These are phyloP conservation scores for Stichopus horrens DNA, from an alignment of 53 echinoderm and acorn worm species.

Conservation along the genomic window DNA sequence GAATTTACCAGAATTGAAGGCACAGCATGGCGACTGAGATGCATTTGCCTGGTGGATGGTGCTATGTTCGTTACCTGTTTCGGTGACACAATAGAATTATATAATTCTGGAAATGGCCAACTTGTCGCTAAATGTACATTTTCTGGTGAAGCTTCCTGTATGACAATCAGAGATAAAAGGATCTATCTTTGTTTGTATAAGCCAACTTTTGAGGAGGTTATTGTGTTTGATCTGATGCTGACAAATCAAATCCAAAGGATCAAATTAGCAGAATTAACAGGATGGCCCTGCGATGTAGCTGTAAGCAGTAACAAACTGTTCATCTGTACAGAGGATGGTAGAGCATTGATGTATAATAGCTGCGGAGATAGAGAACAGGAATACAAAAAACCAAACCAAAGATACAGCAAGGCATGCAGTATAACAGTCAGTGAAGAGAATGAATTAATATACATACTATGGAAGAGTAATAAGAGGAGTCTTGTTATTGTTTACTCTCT, in stretches of 20 bases:
- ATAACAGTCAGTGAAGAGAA: constrained; percentile 4
- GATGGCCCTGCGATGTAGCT: not conserved
- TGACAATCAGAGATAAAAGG: not conserved
- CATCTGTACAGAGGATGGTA: not conserved
- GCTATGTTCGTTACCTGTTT: not conserved
- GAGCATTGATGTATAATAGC: not conserved
- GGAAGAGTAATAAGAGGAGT: not conserved
- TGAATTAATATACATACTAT: not conserved
- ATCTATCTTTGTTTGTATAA: not conserved
- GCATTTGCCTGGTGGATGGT: not conserved
- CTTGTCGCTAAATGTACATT: not conserved
- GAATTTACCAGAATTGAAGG: not conserved
- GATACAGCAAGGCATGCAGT: not conserved
- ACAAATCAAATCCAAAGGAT: not conserved
- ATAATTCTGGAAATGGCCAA: not conserved
- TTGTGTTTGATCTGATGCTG: not conserved
- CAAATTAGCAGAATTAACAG: not conserved
- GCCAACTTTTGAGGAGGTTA: not conserved
- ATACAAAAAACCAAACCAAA: not conserved
- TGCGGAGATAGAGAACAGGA: not conserved
- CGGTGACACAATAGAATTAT: not conserved
- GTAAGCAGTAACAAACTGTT: not conserved
- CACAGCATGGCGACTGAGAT: not conserved
- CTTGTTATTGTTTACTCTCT: not conserved
- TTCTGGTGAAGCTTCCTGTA: not conserved